Evolutionary conservation across 2,113 vertebrate genomes (phyloP).

Genomic region (Hippocampus guttulatus): DNA sequence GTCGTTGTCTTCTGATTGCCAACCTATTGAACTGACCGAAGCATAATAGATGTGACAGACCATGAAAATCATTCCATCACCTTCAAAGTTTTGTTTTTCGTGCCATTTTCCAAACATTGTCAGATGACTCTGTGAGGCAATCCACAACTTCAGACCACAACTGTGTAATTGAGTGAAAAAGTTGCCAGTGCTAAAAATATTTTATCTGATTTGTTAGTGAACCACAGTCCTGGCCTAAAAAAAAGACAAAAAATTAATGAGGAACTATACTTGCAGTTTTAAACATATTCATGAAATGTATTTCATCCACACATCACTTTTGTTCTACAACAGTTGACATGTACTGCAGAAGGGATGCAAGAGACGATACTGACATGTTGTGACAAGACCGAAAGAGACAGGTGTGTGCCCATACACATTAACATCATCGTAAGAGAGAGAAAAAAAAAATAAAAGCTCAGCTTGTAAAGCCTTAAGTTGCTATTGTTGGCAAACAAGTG

Average conservation of each 20-base stretch:
- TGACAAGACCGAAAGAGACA: slow-evolving; percentile 55
- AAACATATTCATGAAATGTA: slow-evolving; percentile 41
- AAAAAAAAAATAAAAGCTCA: slow-evolving; percentile 14
- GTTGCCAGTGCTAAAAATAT: not conserved
- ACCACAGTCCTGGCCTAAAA: slow-evolving; percentile 16
- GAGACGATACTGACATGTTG: slow-evolving; percentile 60
- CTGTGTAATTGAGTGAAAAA: not conserved
- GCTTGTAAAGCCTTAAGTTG: slow-evolving; percentile 49
- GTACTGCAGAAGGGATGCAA: slow-evolving; percentile 54
- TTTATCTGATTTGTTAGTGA: slow-evolving; percentile 1
- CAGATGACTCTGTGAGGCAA: not conserved
- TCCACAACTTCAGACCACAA: not conserved
- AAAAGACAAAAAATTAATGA: not conserved
- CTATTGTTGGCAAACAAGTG: slow-evolving; percentile 44
- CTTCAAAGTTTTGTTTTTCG: not conserved
- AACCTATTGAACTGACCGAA: not conserved
- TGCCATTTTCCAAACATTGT: not conserved
- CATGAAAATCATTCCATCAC: not conserved
- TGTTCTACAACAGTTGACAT: slow-evolving; percentile 52
- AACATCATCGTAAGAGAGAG: slow-evolving; percentile 37
- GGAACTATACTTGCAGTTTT: not conserved
- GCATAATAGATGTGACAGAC: not conserved
- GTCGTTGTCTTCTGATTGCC: not conserved
- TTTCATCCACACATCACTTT: slow-evolving; percentile 44
- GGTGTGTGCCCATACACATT: slow-evolving; percentile 55